These are phyloP conservation scores for Cavia aperea DNA, from an alignment of 2,113 vertebrate genomes.

Conservation along the genomic window DNA sequence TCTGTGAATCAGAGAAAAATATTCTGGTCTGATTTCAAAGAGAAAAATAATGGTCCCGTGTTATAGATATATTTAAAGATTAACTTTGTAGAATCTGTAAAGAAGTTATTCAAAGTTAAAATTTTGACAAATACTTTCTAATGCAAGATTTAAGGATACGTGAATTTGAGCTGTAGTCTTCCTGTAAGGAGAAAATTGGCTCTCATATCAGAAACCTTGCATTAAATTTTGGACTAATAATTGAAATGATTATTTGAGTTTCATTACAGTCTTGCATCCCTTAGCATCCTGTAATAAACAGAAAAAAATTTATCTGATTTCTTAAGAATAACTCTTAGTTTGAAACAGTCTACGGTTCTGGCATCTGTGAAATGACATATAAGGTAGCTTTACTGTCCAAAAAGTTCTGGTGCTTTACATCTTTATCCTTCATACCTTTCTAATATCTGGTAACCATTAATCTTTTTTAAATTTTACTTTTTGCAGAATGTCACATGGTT, in stretches of 20 bases:
- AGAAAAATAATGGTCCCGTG: not conserved
- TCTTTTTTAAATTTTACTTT: not conserved
- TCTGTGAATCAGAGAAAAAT: not conserved
- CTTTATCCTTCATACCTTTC: not conserved
- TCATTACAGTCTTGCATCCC: conserved; percentile 32
- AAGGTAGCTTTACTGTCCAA: not conserved
- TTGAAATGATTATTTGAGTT: conserved; percentile 51
- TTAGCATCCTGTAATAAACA: not conserved
- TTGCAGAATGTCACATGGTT: not conserved
- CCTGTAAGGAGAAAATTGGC: conserved; percentile 29
- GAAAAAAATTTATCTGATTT: not conserved
- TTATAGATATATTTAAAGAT: conserved; percentile 44
- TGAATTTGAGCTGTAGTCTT: not conserved
- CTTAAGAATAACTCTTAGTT: not conserved
- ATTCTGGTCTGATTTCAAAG: not conserved
- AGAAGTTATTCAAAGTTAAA: conserved; percentile 42
- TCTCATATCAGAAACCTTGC: conserved; percentile 4
- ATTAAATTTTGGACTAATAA: not conserved
- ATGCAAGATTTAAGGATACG: not conserved
- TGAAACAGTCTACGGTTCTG: not conserved
- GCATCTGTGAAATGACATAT: not conserved
- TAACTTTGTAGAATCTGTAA: not conserved
- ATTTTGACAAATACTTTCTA: conserved; percentile 6
- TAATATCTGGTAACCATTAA: not conserved
- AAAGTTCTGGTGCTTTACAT: not conserved